Conservation (phyloP, 2,113 vertebrate genomes). For the Ginglymostoma cirratum region DNA sequence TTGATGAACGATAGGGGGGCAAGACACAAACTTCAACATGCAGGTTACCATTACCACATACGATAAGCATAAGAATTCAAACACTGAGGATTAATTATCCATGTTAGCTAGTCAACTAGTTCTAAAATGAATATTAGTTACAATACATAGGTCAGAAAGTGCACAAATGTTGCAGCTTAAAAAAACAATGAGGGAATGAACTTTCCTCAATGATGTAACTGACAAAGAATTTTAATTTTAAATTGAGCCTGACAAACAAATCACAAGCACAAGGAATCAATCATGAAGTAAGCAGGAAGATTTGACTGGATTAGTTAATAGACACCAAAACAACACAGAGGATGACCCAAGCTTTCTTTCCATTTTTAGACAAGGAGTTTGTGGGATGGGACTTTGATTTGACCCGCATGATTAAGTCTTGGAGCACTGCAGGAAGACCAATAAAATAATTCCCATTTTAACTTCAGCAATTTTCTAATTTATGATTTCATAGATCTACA, state of each 20-base stretch:
- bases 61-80: constrained; percentile 63
- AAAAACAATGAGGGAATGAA: constrained; percentile 43
- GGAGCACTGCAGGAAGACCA: neutral
- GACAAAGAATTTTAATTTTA: neutral
- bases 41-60: constrained; percentile 73
- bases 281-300: constrained; percentile 61
- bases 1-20: constrained; percentile 72
- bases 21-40: constrained; percentile 82
- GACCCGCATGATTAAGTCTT: neutral
- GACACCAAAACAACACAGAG: constrained; percentile 62
- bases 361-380: constrained; percentile 32
- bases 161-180: constrained; percentile 52
- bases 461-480: neutral
- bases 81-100: constrained; percentile 64
- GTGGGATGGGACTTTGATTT: neutral
- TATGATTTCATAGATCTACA: neutral
- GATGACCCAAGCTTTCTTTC: constrained; percentile 75
- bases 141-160: constrained; percentile 57
- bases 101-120: constrained; percentile 57
- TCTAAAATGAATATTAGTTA: constrained; percentile 60
- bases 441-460: neutral
- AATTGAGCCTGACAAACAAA: constrained; percentile 53
- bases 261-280: constrained; percentile 57
- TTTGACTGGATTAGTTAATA: constrained; percentile 55
- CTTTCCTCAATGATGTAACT: constrained; percentile 51